Evolutionary conservation across 1,140 invertebrate species (phyloP), one percentile per base, ranked within the genome.

Genomic region (Hypothenemus hampei): DNA sequence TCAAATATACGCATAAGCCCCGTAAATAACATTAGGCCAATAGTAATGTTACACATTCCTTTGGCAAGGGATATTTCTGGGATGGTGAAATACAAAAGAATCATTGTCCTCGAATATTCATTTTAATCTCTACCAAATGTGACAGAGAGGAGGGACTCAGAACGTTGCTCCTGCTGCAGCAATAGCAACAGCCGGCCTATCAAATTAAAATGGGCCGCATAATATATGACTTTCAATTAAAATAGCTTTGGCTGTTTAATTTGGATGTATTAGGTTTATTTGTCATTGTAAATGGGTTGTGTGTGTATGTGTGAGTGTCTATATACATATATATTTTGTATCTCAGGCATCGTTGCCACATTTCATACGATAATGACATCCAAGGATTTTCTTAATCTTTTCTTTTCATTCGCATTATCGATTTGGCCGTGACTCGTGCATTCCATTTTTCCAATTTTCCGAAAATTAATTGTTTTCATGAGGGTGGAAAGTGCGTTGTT

Each of bases 221-320:
- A 54, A 54, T 46, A 54, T 54, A 54, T 54, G 43, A 36, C 29
- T 54, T 54, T 54, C 52, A 54, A 54, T 54, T 54, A 54, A 54
- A 54, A 54, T 54, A 46, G 52, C 52, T 54, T 54, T 54, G 52
- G 52, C 43, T 54, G 52, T 54, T 54, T 54, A 54, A 54, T 54
- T 54, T 46, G 52, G 41, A 54, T 54, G 43, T 39, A 54, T 54
- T 54, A 54, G 52, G 52, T 54, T 54, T 54, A 54, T 54, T 54
- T 54, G 43, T 54, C 52, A 46, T 46, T 54, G 29, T 51, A 51
- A 51, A 51, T 41, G 36, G 48, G 15, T 37, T 37, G 35, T 37
- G 2, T 37, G 35, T 16, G 11, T n/a, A n/a, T n/a, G n/a, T n/a
- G n/a, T n/a, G n/a, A n/a, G n/a, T n/a, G n/a, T n/a, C n/a, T n/a